These are phyloP conservation scores for Sciurus vulgaris DNA, from an alignment of 2,797 vertebrate species.

Conservation along the genomic window DNA sequence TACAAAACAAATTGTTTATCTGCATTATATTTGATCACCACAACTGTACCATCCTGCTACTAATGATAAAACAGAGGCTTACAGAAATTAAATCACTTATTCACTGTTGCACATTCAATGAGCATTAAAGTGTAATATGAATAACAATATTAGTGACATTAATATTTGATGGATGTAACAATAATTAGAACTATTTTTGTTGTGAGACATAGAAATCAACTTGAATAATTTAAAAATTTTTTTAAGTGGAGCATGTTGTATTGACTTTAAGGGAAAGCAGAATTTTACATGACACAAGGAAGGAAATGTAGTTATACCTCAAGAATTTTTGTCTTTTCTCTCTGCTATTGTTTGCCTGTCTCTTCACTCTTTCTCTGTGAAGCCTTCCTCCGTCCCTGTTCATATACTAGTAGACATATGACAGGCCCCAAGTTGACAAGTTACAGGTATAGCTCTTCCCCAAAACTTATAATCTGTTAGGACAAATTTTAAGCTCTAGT, in stretches of 20 bases:
- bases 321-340: not conserved
- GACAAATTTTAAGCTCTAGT: not conserved
- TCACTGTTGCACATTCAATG: not conserved
- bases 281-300: not conserved
- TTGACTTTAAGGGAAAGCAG: not conserved
- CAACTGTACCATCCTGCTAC: not conserved
- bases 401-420: not conserved
- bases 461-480: not conserved
- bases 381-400: not conserved
- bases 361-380: not conserved
- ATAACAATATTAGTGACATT: not conserved
- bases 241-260: not conserved
- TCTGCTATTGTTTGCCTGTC: not conserved
- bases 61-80: not conserved
- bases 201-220: constrained; percentile 5
- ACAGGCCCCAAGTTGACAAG: not conserved
- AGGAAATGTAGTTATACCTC: not conserved
- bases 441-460: not conserved
- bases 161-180: not conserved
- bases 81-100: not conserved
- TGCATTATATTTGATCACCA: not conserved
- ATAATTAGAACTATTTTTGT: not conserved
- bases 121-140: not conserved
- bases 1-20: not conserved
- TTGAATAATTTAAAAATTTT: not conserved